Conservation (phyloP, 2,113 vertebrate genomes). For the Mobula birostris region DNA sequence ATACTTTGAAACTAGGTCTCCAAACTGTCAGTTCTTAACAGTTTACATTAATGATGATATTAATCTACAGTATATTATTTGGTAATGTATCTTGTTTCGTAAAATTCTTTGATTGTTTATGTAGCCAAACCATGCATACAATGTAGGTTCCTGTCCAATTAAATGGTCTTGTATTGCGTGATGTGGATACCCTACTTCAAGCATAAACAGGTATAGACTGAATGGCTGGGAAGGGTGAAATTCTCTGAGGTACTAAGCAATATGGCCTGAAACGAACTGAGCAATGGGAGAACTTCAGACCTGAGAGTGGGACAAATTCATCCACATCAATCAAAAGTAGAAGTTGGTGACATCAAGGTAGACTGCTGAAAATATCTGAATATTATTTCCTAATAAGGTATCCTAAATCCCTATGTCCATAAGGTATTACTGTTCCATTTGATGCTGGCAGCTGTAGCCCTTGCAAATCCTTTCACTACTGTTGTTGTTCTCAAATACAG, state of each 20-base stretch:
- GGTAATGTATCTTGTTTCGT: not conserved
- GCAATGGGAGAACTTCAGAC: not conserved
- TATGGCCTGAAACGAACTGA: not conserved
- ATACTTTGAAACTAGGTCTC: not conserved
- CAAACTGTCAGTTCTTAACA: not conserved
- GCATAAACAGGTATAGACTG: no score
- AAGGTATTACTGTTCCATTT: not conserved
- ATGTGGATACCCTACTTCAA: not conserved
- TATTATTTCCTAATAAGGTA: not conserved
- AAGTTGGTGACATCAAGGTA: not conserved
- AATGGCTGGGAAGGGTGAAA: not conserved
- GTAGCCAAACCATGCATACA: not conserved
- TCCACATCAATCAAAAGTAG: not conserved
- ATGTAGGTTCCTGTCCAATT: not conserved
- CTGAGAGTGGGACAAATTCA: not conserved
- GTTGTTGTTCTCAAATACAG: constrained; percentile 48
- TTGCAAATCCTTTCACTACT: constrained; percentile 27
- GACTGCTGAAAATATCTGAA: not conserved
- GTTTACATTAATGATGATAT: no score
- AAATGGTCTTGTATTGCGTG: not conserved
- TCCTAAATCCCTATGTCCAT: not conserved
- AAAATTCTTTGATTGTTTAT: not conserved
- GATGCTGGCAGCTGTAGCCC: not conserved
- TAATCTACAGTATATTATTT: not conserved
- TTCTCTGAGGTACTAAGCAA: not conserved